Conservation (phyloP, 2,113 vertebrate genomes). For the Lophochroa leadbeateri region DNA sequence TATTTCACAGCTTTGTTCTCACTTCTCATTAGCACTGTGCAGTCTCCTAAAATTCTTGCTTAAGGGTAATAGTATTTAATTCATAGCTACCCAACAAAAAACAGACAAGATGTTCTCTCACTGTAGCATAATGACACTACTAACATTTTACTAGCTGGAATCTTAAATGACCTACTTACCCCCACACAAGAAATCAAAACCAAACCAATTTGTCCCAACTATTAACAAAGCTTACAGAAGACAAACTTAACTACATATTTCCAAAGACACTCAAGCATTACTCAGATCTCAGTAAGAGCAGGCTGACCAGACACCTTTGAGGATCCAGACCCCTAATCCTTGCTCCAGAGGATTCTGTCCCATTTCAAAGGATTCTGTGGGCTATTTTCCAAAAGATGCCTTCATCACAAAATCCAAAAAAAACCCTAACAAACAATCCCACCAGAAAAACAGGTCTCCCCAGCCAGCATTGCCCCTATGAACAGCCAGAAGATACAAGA, state of each 20-base stretch:
- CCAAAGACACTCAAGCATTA: not conserved
- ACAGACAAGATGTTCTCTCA: not conserved
- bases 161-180: not conserved
- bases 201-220: not conserved
- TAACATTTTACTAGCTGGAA: not conserved
- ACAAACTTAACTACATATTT: not conserved
- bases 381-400: not conserved
- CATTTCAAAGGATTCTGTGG: not conserved
- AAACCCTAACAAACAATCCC: not conserved
- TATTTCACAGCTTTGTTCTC: constrained; percentile 45
- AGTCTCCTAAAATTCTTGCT: constrained; percentile 1
- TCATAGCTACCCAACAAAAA: not conserved
- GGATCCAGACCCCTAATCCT: not conserved
- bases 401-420: not conserved
- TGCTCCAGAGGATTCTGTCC: not conserved
- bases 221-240: not conserved
- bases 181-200: not conserved
- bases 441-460: not conserved
- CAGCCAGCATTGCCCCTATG: not conserved
- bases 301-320: not conserved
- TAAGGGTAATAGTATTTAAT: not conserved
- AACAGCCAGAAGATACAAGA: not conserved
- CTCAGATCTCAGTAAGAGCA: not conserved
- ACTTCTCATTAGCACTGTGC: not conserved
- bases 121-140: not conserved